Evolutionary conservation across 2,113 vertebrate genomes (phyloP), one percentile per base, ranked within the genome.

Genomic region (Himantopus leucocephalus): DNA sequence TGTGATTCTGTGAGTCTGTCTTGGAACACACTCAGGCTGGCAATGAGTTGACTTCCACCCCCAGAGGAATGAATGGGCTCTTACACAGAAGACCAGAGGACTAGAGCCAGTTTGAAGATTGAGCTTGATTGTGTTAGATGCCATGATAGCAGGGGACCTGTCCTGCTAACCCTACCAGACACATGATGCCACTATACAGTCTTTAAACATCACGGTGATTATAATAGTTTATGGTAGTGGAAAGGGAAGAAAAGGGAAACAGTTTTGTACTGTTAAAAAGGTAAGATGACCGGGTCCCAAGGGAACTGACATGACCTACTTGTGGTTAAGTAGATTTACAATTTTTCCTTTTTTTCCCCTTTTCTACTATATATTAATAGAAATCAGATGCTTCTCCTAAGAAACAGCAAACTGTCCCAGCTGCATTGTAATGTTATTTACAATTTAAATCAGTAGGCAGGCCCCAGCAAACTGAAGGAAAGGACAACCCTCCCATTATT

Each of bases 401-500:
- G 90, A 92, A 58, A 72, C 24, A 88, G 91, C 34, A 37, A 91
- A 68, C 22, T 30, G 4, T 56, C 27, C 55, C 41, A 45, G 85
- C 45, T 79, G 50, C 58, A 73, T 79, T 85, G 70, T 80, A 68
- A 84, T 5, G 5, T 68, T 93, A 72, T 96, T 85, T 90, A 87
- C 73, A 91, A 32, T 56, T 84, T 24, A 78, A 96, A 96, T 92
- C 53, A 60, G 59, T 2, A 88, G 90, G 78, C 29, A 78, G 63
- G 41, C 34, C 59, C 56, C 48, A 45, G 48, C 35, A 14, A 29
- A 29, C 73, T 41, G 62, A 81, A 73, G 68, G 34, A 34, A 80
- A 91, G 50, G 88, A 91, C 88, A 96, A 63, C 72, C 67, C 66
- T 86, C 17, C 81, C 34, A 67, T 96, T 93, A 93, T 90, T 79